phyloP scores from a whole-genome alignment of 2,888 invertebrate species.

The Epicampocera succincta region DNA sequence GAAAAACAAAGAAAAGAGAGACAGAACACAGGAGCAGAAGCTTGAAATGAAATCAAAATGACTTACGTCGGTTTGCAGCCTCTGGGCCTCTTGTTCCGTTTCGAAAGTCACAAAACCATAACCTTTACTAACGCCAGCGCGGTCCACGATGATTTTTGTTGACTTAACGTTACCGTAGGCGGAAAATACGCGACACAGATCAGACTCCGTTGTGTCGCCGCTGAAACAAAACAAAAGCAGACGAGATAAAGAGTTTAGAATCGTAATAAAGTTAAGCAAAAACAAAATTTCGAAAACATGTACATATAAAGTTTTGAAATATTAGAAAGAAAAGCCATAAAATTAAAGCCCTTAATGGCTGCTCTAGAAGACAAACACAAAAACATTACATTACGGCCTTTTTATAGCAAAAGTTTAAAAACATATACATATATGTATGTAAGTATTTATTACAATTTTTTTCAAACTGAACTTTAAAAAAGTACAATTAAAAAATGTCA shows the following conservation, averaged over 20 bases:
- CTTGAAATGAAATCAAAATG: constrained; percentile 49
- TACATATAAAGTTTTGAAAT: too few relatives aligned
- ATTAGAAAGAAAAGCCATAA: too few relatives aligned
- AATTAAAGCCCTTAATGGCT: too few relatives aligned
- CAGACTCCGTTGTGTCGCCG: constrained; percentile 95
- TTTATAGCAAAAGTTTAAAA: too few relatives aligned
- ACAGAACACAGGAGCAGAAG: constrained; percentile 21
- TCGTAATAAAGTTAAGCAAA: background rate
- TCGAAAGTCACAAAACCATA: constrained; percentile 91
- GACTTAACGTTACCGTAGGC: constrained; percentile 94
- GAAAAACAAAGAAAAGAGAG: background rate
- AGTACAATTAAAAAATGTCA: too few relatives aligned
- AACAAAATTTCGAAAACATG: background rate
- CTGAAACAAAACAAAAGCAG: constrained; percentile 71
- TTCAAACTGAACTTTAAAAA: too few relatives aligned
- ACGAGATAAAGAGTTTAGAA: constrained; percentile 17
- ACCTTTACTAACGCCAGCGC: constrained; percentile 95
- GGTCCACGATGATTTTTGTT: constrained; percentile 96
- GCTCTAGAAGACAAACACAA: too few relatives aligned
- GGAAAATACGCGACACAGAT: constrained; percentile 94
- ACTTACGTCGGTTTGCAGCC: constrained; percentile 87
- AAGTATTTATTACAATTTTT: too few relatives aligned
- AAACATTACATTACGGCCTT: too few relatives aligned
- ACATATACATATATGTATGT: too few relatives aligned
- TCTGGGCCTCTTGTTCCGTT: constrained; percentile 92